phyloP scores from a whole-genome alignment of 2,888 invertebrate species.

The Nephrotoma appendiculata region DNA sequence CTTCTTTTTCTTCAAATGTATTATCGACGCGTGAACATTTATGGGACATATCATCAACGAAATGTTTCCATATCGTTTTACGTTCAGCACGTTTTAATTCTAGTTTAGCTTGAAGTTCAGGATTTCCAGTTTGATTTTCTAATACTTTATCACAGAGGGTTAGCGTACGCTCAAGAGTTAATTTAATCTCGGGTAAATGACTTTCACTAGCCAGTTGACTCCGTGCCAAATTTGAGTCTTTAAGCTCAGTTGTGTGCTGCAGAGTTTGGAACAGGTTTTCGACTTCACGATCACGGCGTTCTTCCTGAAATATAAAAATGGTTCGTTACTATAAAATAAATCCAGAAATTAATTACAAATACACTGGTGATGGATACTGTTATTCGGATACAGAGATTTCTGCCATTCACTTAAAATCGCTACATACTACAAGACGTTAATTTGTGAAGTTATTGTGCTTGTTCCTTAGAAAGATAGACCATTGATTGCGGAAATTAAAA shows the following conservation, averaged over 20 bases:
- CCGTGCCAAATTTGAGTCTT: constrained; percentile 55
- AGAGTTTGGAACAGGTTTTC: constrained; percentile 61
- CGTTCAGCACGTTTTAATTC: constrained; percentile 36
- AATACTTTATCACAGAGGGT: constrained; percentile 46
- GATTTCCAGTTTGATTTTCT: constrained; percentile 38
- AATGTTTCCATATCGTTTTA: constrained; percentile 52
- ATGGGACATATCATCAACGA: constrained; percentile 63
- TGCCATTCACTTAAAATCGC: no score
- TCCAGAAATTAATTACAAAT: constrained; percentile 6
- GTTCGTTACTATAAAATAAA: constrained; percentile 7
- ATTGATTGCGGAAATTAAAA: no score
- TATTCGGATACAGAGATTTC: no score
- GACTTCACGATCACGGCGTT: constrained; percentile 63
- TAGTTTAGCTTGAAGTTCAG: constrained; percentile 38
- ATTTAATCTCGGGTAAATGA: constrained; percentile 44
- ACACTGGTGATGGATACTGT: no score
- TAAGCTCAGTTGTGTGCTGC: constrained; percentile 62
- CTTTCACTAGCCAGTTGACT: constrained; percentile 45
- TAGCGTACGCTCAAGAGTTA: constrained; percentile 49
- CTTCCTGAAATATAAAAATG: constrained; percentile 41
- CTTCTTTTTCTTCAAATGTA: constrained; percentile 64
- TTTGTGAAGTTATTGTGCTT: no score
- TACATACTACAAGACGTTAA: no score
- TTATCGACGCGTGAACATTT: constrained; percentile 62
- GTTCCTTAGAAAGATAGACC: no score